Evolutionary conservation across 2,888 invertebrate species (phyloP), one percentile per base, ranked within the genome.

Genomic region (Zygothrica quintamaculata): DNA sequence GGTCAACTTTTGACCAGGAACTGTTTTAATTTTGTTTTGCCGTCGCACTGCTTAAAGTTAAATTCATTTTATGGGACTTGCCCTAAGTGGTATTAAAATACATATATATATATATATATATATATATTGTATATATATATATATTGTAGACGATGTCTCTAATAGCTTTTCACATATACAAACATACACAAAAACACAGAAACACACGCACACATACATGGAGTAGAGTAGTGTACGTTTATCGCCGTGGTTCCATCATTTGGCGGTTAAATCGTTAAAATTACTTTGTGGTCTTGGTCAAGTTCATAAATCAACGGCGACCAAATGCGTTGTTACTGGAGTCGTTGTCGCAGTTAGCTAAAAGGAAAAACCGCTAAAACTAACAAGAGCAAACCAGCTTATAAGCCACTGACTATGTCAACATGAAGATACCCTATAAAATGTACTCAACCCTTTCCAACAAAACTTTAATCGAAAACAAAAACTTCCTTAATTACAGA

Each of bases 251-350:
- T 84, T 80, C 71, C 81, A 86, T 80, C 80, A 80, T 86, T 80
- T 84, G 84, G 80, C 85, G 80, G 80, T 87, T 87, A 87, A 87
- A 84, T 84, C 76, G 78, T 74, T 81, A 69, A 81, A 77, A 80
- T 84, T 68, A 84, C 77, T 79, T 71, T 67, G 78, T 82, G 86
- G 80, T 67, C 70, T 70, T 77, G 86, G 77, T 88, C 84, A 82
- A 87, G 88, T 88, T 87, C 84, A 86, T 86, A 86, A 86, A 86
- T 88, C 86, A 86, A 87, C 68, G 60, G 58, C 60, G 58, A 51
- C 69, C 65, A 61, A 68, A 67, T 59, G 58, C 65, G 65, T 59
- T 42, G 60, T 59, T 42, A 52, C 66, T 31, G 22, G 50, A 26
- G 47, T 55, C 55, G 33, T 58, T 69, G 75, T 69, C 75, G 71